phyloP scores from a whole-genome alignment of 2,888 invertebrate species.

The Pandemis corylana region DNA sequence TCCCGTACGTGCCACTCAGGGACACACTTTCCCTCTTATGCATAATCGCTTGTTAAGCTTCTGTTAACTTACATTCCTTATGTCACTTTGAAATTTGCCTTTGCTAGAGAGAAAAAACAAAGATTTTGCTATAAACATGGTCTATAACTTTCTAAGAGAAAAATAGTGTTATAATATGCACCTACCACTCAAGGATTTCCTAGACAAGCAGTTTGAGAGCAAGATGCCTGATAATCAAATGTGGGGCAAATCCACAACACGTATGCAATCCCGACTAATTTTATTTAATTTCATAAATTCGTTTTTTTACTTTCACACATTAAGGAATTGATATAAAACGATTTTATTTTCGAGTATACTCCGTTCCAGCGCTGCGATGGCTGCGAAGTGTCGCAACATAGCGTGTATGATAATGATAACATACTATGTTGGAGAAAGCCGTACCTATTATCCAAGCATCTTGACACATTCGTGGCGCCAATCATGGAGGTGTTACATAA shows the following conservation, averaged over 20 bases:
- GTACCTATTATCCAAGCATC: slow-evolving; percentile 4
- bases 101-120: too few species aligned
- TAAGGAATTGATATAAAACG: not conserved
- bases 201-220: not conserved
- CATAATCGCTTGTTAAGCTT: too few species aligned
- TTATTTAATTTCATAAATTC: not conserved
- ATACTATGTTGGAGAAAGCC: not conserved
- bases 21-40: not conserved
- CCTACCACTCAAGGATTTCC: not conserved
- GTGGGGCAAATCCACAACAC: not conserved
- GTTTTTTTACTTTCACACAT: too few species aligned
- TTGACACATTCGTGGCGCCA: not conserved
- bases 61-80: too few species aligned
- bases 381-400: not conserved
- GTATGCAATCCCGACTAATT: not conserved
- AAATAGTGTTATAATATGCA: not conserved
- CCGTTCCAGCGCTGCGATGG: not conserved
- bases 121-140: too few species aligned
- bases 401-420: not conserved
- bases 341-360: not conserved
- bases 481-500: not conserved
- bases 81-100: too few species aligned
- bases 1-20: too few species aligned
- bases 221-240: not conserved
- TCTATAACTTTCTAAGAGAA: too few species aligned